Conservation (phyloP, 2,888 invertebrate species). For the Hoplodrina blanda region DNA sequence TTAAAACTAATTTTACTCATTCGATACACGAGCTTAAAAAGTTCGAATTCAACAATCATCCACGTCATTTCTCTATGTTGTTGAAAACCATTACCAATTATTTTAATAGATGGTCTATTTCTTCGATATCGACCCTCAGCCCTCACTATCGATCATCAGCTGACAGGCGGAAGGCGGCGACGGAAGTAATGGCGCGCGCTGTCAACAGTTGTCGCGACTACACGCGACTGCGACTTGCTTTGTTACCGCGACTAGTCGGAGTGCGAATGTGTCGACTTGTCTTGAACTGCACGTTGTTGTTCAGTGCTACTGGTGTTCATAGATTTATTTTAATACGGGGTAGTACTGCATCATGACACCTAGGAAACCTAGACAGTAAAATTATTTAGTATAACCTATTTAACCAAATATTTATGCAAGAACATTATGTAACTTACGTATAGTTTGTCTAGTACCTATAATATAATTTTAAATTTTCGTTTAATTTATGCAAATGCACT, state of each 20-base stretch:
- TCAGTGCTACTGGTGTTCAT: background rate
- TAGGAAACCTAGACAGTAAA: background rate
- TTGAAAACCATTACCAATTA: background rate
- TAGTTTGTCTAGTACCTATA: background rate
- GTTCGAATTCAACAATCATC: no score
- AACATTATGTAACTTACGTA: background rate
- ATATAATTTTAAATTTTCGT: background rate
- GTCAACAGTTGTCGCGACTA: constrained; percentile 73
- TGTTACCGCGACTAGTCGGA: constrained; percentile 40
- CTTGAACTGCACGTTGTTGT: background rate
- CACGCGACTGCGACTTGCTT: constrained; percentile 59
- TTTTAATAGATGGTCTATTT: constrained; percentile 15
- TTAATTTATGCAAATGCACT: constrained; percentile 39
- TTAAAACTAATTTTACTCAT: no score
- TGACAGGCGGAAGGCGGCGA: constrained; percentile 81
- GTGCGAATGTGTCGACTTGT: constrained; percentile 6
- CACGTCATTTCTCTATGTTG: no score
- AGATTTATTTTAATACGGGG: background rate
- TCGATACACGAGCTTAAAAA: no score
- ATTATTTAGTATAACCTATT: background rate
- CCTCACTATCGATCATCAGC: constrained; percentile 65
- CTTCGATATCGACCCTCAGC: constrained; percentile 41
- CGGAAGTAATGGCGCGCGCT: constrained; percentile 83
- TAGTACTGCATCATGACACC: no score
- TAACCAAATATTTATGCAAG: background rate